These are phyloP conservation scores for Mythimna pallens DNA, from an alignment of 2,888 invertebrate species.

Conservation along the genomic window DNA sequence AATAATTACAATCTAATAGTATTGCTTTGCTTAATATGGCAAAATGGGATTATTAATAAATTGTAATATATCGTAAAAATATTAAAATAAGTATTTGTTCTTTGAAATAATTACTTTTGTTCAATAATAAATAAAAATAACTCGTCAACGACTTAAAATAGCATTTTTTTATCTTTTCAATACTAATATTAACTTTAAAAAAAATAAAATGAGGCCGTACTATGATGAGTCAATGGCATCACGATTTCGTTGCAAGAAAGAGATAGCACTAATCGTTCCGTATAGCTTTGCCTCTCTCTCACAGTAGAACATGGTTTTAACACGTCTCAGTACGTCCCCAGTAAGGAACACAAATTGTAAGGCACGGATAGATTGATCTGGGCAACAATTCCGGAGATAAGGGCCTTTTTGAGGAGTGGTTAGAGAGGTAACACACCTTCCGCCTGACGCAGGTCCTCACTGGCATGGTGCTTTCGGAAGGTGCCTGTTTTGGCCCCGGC, in stretches of 20 bases:
- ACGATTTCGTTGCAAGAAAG: background rate
- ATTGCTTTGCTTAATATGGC: conserved; percentile 34
- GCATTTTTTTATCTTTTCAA: background rate
- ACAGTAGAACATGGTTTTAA: background rate
- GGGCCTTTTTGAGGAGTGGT: no score
- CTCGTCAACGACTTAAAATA: conserved; percentile 24
- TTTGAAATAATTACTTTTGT: conserved; percentile 10
- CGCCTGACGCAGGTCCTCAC: no score
- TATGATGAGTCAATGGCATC: background rate
- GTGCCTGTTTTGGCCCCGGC: no score
- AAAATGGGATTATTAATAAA: conserved; percentile 29
- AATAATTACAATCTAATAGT: conserved; percentile 16
- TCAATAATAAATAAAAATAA: conserved; percentile 8
- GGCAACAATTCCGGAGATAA: no score
- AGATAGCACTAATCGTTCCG: background rate
- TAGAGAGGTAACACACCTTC: no score
- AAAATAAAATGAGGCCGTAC: background rate
- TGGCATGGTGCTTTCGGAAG: no score
- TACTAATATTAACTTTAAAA: background rate
- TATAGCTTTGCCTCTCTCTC: background rate
- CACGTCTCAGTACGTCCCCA: background rate
- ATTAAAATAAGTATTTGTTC: conserved; percentile 26
- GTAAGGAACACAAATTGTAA: background rate
- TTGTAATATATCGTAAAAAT: conserved; percentile 19
- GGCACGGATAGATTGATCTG: background rate